Conservation (phyloP, 2,797 vertebrate species). For the Enteromius afrohamiltoni region DNA sequence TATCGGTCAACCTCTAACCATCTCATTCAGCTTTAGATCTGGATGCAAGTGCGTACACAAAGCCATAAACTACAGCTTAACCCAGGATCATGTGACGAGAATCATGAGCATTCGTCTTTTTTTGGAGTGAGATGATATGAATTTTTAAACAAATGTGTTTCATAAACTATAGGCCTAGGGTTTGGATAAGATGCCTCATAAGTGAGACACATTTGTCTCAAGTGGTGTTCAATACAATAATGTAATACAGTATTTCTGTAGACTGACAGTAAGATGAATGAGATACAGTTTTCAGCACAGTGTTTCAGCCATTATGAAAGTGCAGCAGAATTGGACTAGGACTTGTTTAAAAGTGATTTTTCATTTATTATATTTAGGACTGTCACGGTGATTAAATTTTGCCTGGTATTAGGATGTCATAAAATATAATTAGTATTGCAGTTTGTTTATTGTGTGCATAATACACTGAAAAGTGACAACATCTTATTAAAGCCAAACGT, state of each 20-base stretch:
- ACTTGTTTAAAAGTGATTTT: neutral
- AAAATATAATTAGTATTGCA: neutral
- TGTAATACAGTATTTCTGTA: constrained; percentile 23
- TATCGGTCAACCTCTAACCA: neutral
- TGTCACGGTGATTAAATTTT: neutral
- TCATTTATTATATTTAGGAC: neutral
- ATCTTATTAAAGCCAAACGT: neutral
- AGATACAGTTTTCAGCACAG: neutral
- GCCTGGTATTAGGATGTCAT: neutral
- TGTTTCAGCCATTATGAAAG: constrained; percentile 6
- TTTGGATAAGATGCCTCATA: constrained; percentile 10
- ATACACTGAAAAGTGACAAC: neutral
- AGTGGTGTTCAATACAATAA: constrained; percentile 28
- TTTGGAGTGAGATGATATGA: constrained; percentile 12
- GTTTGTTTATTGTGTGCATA: neutral
- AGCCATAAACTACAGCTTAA: neutral
- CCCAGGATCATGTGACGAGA: neutral
- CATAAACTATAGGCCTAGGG: constrained; percentile 24
- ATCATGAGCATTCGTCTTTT: neutral
- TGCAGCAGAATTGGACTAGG: constrained; percentile 6
- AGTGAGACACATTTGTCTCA: constrained; percentile 29
- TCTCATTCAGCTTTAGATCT: constrained; percentile 3
- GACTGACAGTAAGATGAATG: constrained; percentile 48
- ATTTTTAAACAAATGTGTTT: constrained; percentile 33
- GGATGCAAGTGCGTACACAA: neutral